Base-by-base conservation (phyloP, 2,113 vertebrate species). In the Lota lota region DNA sequence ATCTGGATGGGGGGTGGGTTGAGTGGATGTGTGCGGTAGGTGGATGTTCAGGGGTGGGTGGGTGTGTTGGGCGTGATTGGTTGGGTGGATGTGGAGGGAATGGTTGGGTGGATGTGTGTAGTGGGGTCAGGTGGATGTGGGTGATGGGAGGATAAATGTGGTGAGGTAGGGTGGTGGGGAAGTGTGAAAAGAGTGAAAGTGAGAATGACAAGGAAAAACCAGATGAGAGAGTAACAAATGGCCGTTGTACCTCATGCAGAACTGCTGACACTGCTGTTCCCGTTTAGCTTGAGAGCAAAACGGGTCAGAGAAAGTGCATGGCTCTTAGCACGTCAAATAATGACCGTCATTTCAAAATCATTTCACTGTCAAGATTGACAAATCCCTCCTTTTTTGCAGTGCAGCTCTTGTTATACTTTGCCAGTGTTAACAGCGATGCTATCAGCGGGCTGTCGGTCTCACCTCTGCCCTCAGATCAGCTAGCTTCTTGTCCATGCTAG, bases 401-500 rank as follows among this genome's bases (percentile, higher is more conserved):
- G 7, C 61, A 33, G 4, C 28, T 33, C 28, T 33, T 28, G 21
- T 15, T 17, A 20, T 28, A 6, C 19, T 36, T 15, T 8, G 54
- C 33, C n/a, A 16, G 8, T 2, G 40, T 47, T 47, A 47, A 14
- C 1, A 47, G 10, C 10, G 40, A 47, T 47, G 7, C 40, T 47
- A 14, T 1, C 40, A 2, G 12, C 40, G 40, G 40, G 40, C 62
- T 19, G 24, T 33, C 63, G 18, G 47, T 7, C 74, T 82, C 80
- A 99, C 97, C 95, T 99, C 97, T 0, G 93, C 90, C 0, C 97
- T 90, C 33, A 99, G 93, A 53, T 99, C 97, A 0, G 97, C 95
- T 78, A 99, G 91, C 66, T 99, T 99, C 90, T 95, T 96, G 90
- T 99, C 97, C 97, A 99, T 99, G 83, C 90, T 98, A 76, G 92